Conservation (phyloP, 2,797 vertebrate genomes). For the Pseudotriccus pelzelni region DNA sequence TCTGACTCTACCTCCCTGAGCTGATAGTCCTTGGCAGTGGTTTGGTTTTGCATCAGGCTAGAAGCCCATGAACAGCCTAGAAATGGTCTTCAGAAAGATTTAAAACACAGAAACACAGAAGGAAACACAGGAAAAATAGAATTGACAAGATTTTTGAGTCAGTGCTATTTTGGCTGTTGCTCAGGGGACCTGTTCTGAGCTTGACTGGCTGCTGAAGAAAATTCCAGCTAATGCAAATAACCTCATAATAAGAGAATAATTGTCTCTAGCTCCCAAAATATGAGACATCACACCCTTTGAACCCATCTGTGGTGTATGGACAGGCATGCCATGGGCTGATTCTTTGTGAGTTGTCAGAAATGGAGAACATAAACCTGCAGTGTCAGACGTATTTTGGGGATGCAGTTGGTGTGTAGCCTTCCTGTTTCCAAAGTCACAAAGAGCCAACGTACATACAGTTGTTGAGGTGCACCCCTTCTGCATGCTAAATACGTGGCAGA, state of each 20-base stretch:
- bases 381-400: neutral
- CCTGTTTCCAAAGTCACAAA: neutral
- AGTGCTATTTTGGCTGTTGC: neutral
- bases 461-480: neutral
- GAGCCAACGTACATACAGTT: neutral
- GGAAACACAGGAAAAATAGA: neutral
- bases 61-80: neutral
- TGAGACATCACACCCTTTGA: neutral
- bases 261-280: neutral
- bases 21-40: neutral
- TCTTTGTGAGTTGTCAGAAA: neutral
- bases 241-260: neutral
- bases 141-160: neutral
- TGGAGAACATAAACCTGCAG: neutral
- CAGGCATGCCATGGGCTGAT: neutral
- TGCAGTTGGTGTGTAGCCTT: neutral
- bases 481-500: neutral
- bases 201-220: slow-evolving; percentile 2
- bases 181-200: neutral
- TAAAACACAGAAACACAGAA: neutral
- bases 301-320: neutral
- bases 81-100: neutral
- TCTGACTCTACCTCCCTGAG: neutral
- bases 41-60: neutral
- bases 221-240: neutral